Evolutionary conservation across 2,797 vertebrate species (phyloP).

Genomic region (Ataeniobius toweri): DNA sequence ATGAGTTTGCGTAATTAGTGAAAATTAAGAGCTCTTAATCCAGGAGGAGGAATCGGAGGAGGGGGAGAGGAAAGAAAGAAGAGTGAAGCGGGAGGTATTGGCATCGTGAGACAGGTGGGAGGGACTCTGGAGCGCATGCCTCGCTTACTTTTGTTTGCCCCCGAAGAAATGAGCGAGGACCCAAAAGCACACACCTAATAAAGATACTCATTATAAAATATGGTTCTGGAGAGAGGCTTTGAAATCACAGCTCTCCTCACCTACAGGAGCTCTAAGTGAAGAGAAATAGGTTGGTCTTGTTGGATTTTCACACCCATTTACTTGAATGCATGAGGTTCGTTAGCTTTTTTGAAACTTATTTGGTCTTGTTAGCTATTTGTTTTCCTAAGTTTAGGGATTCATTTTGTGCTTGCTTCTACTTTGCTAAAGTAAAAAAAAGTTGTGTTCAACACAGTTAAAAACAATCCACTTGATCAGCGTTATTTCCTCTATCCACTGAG

Average conservation of each 20-base stretch:
- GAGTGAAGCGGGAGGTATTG: constrained; percentile 55
- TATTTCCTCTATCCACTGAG: constrained; percentile 12
- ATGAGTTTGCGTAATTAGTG: constrained; percentile 85
- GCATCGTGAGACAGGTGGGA: constrained; percentile 64
- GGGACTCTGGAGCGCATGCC: constrained; percentile 64
- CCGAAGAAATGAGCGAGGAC: constrained; percentile 73
- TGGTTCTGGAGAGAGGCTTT: constrained; percentile 65
- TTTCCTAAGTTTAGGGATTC: not conserved
- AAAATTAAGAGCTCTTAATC: constrained; percentile 84
- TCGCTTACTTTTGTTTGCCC: constrained; percentile 76
- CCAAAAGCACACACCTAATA: constrained; percentile 84
- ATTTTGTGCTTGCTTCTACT: not conserved
- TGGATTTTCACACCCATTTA: constrained; percentile 36
- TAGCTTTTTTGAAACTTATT: constrained; percentile 16
- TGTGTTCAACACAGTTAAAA: not conserved
- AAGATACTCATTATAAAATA: constrained; percentile 77
- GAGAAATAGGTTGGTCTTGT: constrained; percentile 21
- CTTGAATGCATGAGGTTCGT: constrained; percentile 11
- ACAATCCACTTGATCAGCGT: constrained; percentile 4
- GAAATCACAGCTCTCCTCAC: constrained; percentile 47
- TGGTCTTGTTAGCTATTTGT: constrained; percentile 12
- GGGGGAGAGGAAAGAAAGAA: constrained; percentile 45
- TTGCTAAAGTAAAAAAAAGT: not conserved
- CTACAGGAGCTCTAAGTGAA: constrained; percentile 45
- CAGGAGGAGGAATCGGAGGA: constrained; percentile 69